phyloP scores from a whole-genome alignment of 2,888 invertebrate genomes.

The Dorcus hopei region DNA sequence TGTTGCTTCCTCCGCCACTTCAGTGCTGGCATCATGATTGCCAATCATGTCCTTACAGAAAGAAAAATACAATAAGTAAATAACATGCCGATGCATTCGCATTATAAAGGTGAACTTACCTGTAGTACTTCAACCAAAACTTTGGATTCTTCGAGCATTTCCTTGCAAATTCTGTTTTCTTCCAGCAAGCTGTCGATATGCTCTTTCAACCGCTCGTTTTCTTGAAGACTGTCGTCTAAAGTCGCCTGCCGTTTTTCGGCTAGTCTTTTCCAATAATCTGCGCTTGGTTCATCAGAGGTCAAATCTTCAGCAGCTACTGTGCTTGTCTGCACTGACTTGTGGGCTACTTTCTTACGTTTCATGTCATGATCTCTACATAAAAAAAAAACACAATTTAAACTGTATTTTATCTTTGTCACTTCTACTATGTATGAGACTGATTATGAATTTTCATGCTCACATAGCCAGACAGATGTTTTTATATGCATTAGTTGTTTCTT shows the following conservation, averaged over 20 bases:
- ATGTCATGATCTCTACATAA: slow-evolving; percentile 40
- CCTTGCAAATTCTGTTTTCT: slow-evolving; percentile 64
- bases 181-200: slow-evolving; percentile 49
- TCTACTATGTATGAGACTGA: too few relatives aligned
- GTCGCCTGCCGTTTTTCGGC: slow-evolving; percentile 72
- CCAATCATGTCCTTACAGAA: slow-evolving; percentile 61
- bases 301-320: slow-evolving; percentile 66
- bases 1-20: slow-evolving; percentile 31
- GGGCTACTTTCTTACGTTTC: slow-evolving; percentile 51
- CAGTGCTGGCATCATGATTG: slow-evolving; percentile 51
- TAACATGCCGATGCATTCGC: neutral
- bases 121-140: slow-evolving; percentile 73
- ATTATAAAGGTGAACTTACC: slow-evolving; percentile 45
- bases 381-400: neutral
- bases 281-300: slow-evolving; percentile 65
- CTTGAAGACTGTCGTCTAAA: slow-evolving; percentile 68
- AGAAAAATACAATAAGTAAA: neutral
- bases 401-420: too few relatives aligned
- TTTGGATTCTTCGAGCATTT: slow-evolving; percentile 73
- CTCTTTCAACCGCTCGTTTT: slow-evolving; percentile 62
- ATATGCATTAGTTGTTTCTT: too few relatives aligned
- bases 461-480: too few relatives aligned
- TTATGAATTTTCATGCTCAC: too few relatives aligned
- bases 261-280: slow-evolving; percentile 72
- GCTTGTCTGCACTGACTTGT: slow-evolving; percentile 63